These are phyloP conservation scores for Macaca nemestrina DNA, from an alignment of 2,113 vertebrate species.

Conservation along the genomic window DNA sequence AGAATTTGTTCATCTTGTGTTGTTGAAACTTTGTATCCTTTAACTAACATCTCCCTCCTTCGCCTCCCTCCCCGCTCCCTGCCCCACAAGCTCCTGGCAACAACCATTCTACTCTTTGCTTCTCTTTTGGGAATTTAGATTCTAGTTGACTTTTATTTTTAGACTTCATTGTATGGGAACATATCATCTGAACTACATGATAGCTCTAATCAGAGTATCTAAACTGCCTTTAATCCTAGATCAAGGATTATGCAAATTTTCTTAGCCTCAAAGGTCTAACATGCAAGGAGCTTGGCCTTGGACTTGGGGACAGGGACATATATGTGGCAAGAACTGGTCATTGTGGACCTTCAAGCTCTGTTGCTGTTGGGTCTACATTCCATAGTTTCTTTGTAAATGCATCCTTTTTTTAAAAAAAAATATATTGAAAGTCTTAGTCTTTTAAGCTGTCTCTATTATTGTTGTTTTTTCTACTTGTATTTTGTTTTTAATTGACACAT, in stretches of 20 bases:
- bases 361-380: neutral
- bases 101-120: neutral
- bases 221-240: neutral
- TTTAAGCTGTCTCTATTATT: neutral
- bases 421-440: neutral
- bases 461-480: neutral
- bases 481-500: neutral
- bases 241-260: neutral
- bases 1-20: neutral
- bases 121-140: neutral
- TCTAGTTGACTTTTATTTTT: neutral
- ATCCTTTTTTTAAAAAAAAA: no score
- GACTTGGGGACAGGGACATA: neutral
- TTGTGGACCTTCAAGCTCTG: neutral
- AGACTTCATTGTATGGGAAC: neutral
- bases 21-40: neutral
- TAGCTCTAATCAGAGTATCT: neutral
- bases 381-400: neutral
- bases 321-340: neutral
- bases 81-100: fast-evolving
- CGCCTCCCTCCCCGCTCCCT: fast-evolving
- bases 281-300: neutral
- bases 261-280: neutral
- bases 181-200: neutral
- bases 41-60: neutral